Evolutionary conservation across 2,113 vertebrate species (phyloP), one percentile per base, ranked within the genome.

Genomic region (Paradisaea rubra): DNA sequence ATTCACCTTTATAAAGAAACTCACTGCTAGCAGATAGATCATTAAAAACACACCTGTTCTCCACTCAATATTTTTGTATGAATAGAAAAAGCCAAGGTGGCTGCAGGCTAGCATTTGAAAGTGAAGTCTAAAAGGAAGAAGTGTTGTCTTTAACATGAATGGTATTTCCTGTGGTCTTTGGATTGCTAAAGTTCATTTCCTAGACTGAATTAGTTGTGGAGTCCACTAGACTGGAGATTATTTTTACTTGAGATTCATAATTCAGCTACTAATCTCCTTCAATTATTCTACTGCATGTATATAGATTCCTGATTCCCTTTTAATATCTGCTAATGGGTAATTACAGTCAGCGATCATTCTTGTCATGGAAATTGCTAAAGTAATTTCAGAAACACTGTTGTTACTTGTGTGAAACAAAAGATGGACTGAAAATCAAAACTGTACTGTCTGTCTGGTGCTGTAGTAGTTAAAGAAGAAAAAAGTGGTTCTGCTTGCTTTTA

Each of bases 261-360:
- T 89, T 94, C 35, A 59, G 44, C 35, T 89, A 47, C 45, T 76
- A 45, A 92, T 94, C 69, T 88, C 42, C 80, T 92, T 89, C 89
- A 89, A 22, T 96, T 95, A 91, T 71, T 81, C 65, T 72, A 7
- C 49, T 96, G 61, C 28, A 63, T 89, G 69, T 59, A 92, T 74
- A 76, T 50, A 86, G 77, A 50, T 87, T 89, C 80, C 88, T 78
- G 81, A 54, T 86, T 91, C 80, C 54, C 69, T 91, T 93, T 95
- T 92, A 82, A 78, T 82, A 85, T 64, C 59, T 92, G 56, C 86
- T 94, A 92, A 93, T 94, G 77, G 81, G 21, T 96, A 86, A 93
- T 96, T 95, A 86, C 6, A 7, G 70, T 85, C 54, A 76, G 60
- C 52, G n/a, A 52, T 82, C 89, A 94, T 81, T 89, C 85, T 60